A percentile compares a stretch with the other conserved stretches of the same genome.
phyloP scores from a whole-genome alignment of 2,888 invertebrate genomes.

The Dolichopus griseipennis region DNA sequence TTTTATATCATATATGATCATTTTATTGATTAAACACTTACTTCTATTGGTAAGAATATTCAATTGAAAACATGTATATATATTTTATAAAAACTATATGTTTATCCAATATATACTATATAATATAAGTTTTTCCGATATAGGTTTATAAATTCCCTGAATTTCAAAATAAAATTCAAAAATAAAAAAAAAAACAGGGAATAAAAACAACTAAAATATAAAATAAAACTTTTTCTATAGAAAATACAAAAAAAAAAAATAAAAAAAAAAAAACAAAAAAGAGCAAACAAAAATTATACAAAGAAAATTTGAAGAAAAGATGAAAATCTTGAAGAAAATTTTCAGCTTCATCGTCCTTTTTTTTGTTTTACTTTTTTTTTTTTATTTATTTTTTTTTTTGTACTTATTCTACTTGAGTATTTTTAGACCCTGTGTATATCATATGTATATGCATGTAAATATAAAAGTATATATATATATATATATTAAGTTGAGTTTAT shows the following conservation, averaged over 20 bases:
- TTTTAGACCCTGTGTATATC: no score
- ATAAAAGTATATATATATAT: no score
- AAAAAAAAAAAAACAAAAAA: not conserved
- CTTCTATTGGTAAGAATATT: no score
- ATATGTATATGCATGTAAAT: no score
- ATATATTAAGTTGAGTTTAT: no score
- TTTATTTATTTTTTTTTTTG: not conserved
- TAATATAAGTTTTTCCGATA: not conserved
- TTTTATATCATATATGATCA: no score
- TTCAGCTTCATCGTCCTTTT: not conserved
- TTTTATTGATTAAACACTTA: no score
- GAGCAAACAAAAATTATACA: not conserved
- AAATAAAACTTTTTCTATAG: not conserved
- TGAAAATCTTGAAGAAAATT: not conserved
- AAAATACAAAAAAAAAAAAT: not conserved
- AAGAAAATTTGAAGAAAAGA: not conserved
- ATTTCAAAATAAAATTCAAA: not conserved
- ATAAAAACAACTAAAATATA: not conserved
- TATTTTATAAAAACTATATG: no score
- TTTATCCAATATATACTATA: no score
- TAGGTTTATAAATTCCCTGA: constrained; percentile 3
- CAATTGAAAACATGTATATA: no score
- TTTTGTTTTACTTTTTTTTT: not conserved
- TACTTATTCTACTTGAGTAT: not conserved
- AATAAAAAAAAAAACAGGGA: not conserved